A percentile compares a stretch with the other conserved stretches of the same genome.
phyloP scores from a whole-genome alignment of 2,113 vertebrate genomes.

The Catharus minimus region DNA sequence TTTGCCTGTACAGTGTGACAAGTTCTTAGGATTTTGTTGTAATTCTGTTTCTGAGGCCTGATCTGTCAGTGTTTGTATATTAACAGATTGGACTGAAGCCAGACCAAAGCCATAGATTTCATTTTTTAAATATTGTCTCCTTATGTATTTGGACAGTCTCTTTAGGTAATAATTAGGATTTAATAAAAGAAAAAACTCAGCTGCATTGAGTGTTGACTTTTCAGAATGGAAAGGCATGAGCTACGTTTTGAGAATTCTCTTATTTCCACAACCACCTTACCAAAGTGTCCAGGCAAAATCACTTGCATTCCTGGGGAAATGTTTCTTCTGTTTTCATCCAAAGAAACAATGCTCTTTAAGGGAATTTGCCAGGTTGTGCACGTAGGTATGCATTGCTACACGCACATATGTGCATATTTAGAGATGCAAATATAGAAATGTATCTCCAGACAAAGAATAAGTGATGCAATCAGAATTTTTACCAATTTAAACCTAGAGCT shows the following conservation, averaged over 20 bases:
- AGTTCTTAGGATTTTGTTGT: not conserved
- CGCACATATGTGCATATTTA: not conserved
- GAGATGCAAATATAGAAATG: not conserved
- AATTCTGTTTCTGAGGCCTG: not conserved
- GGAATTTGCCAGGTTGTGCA: not conserved
- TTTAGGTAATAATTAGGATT: not conserved
- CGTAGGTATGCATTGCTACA: not conserved
- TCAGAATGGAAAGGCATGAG: not conserved
- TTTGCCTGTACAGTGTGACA: not conserved
- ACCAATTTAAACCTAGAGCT: not conserved
- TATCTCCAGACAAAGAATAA: not conserved
- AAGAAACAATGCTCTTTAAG: not conserved
- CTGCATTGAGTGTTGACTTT: not conserved
- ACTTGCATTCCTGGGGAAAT: not conserved
- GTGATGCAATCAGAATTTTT: not conserved
- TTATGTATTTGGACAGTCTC: not conserved
- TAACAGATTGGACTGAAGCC: not conserved
- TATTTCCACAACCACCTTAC: not conserved
- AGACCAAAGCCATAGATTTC: not conserved
- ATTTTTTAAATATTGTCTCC: not conserved
- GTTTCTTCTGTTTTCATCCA: not conserved
- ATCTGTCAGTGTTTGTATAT: not conserved
- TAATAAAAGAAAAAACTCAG: not conserved
- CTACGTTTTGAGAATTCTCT: not conserved
- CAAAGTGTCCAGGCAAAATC: not conserved